Evolutionary conservation across 2,797 vertebrate genomes (phyloP).

Genomic region (Esox lucius): DNA sequence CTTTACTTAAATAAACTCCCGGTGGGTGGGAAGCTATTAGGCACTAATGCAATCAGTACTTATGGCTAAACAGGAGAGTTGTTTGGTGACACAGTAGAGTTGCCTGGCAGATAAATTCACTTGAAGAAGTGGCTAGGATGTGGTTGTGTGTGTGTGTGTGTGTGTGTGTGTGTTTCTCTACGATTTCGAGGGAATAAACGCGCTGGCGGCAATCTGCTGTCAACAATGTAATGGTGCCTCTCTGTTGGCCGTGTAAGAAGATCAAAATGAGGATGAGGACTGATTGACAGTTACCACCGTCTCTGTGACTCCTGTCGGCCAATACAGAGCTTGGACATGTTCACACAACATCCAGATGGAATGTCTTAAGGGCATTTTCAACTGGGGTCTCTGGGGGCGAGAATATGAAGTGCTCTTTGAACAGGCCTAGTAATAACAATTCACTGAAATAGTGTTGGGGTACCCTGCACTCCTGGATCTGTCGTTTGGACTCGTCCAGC

Average conservation of each 20-base stretch:
- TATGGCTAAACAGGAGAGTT: conserved; percentile 50
- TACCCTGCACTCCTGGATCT: conserved; percentile 81
- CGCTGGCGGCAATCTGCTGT: conserved; percentile 59
- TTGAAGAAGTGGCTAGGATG: conserved; percentile 52
- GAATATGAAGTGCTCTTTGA: neutral
- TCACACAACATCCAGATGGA: neutral
- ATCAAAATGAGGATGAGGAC: conserved; percentile 21
- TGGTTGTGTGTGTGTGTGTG: neutral
- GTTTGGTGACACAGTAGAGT: conserved; percentile 53
- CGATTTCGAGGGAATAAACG: conserved; percentile 19
- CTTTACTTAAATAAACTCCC: conserved; percentile 54
- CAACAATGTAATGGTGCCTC: conserved; percentile 49
- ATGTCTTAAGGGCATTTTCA: neutral
- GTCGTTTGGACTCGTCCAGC: conserved; percentile 81
- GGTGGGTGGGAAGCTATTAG: conserved; percentile 54
- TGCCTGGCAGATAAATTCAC: conserved; percentile 58
- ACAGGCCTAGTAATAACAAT: neutral
- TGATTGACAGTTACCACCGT: neutral
- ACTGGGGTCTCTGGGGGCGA: neutral
- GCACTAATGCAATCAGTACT: conserved; percentile 57
- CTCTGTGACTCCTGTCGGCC: neutral
- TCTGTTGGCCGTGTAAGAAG: conserved; percentile 24
- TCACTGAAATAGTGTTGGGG: neutral
- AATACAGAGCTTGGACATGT: neutral
- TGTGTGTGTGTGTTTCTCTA: neutral